Percentiles rank a stretch among this genome's conserved stretches.
These are phyloP conservation scores for Neoarius graeffei DNA, from an alignment of 2,113 vertebrate genomes.

Conservation along the genomic window DNA sequence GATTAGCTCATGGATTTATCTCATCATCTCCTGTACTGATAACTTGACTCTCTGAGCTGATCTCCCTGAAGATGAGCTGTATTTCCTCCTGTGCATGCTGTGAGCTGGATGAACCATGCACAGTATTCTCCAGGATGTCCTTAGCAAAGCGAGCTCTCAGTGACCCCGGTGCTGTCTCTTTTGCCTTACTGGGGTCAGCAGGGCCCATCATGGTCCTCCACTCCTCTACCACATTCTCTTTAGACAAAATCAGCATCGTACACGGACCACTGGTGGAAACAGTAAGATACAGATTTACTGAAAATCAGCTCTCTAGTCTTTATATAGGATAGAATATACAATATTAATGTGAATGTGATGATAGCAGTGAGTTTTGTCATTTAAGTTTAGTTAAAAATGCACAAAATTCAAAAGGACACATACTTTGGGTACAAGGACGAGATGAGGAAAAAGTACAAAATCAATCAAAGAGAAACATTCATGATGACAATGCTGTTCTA, in stretches of 20 bases:
- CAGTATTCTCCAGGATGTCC: slow-evolving; percentile 73
- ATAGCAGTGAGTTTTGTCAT: background rate
- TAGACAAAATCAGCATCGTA: slow-evolving; percentile 75
- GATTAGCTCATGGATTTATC: slow-evolving; percentile 31
- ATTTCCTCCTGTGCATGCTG: slow-evolving; percentile 69
- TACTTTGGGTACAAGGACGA: background rate
- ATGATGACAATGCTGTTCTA: background rate
- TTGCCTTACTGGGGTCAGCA: slow-evolving; percentile 75
- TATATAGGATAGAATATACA: background rate
- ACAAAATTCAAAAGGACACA: background rate
- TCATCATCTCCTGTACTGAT: background rate
- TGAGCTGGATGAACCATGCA: slow-evolving; percentile 76
- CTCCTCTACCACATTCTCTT: slow-evolving; percentile 80
- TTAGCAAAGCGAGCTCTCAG: slow-evolving; percentile 78
- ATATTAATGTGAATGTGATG: background rate
- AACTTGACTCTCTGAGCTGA: slow-evolving; percentile 50
- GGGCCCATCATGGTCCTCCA: slow-evolving; percentile 84
- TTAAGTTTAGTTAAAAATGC: background rate
- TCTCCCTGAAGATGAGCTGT: slow-evolving; percentile 71
- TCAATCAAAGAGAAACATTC: background rate
- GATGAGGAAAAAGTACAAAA: background rate
- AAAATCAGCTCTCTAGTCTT: background rate
- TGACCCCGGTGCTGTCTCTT: slow-evolving; percentile 67
- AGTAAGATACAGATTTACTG: background rate
- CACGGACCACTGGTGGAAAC: slow-evolving; percentile 75